These are phyloP conservation scores for Epinephelus moara DNA, from an alignment of 2,113 vertebrate genomes.

Conservation along the genomic window DNA sequence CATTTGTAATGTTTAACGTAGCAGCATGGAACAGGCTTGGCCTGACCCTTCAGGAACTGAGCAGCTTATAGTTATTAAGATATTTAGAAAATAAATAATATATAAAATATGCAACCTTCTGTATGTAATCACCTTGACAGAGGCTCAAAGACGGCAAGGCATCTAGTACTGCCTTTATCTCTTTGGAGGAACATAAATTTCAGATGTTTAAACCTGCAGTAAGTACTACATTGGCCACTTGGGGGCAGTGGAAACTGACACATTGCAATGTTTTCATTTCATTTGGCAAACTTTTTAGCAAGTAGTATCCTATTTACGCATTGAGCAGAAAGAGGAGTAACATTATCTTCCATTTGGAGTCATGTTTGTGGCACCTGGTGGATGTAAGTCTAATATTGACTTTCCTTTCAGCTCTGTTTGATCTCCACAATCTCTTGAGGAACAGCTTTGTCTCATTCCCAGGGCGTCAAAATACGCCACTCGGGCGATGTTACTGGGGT, in stretches of 20 bases:
- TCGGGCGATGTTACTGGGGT: too few species aligned
- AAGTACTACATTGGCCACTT: neutral
- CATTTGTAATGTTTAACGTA: neutral
- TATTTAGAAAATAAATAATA: too few species aligned
- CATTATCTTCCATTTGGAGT: neutral
- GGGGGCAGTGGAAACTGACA: neutral
- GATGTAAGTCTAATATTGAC: neutral
- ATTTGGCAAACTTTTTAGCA: neutral
- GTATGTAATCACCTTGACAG: neutral
- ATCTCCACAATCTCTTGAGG: neutral
- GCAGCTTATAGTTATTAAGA: neutral
- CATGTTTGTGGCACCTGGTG: neutral
- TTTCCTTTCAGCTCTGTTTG: neutral
- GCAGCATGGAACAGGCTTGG: neutral
- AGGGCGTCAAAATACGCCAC: too few species aligned
- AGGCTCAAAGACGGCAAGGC: neutral
- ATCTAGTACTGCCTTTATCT: neutral
- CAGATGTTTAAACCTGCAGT: neutral
- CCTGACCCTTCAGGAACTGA: neutral
- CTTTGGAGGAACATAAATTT: neutral
- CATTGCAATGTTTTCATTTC: neutral
- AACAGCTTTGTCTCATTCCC: too few species aligned
- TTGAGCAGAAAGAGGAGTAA: neutral
- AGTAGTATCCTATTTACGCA: too few species aligned
- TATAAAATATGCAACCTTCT: neutral